These are phyloP conservation scores for Tetranychus piercei DNA, from an alignment of 2,888 invertebrate species.

Conservation along the genomic window DNA sequence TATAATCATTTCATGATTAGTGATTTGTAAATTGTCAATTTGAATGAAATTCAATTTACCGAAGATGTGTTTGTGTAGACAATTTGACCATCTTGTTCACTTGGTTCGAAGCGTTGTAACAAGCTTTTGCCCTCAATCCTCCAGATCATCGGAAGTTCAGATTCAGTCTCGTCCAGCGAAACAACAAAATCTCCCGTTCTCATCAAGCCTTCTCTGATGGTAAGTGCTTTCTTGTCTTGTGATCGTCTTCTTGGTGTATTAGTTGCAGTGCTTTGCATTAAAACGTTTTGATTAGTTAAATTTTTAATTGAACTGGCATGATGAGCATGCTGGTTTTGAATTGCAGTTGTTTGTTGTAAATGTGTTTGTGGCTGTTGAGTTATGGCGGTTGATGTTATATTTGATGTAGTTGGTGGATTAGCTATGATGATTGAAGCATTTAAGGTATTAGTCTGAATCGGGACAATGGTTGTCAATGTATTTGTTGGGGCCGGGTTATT, in stretches of 20 bases:
- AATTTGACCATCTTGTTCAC: constrained; percentile 55
- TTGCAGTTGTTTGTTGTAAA: constrained; percentile 3
- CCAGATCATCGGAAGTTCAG: constrained; percentile 72
- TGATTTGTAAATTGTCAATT: not conserved
- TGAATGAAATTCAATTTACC: constrained; percentile 39
- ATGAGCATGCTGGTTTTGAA: not conserved
- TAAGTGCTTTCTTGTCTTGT: constrained; percentile 21
- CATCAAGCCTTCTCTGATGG: constrained; percentile 23
- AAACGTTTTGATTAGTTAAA: not conserved
- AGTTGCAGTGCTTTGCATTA: constrained; percentile 10
- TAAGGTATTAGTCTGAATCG: not conserved
- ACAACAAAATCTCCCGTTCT: constrained; percentile 60
- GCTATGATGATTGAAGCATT: not conserved
- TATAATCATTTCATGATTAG: not conserved
- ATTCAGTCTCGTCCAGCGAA: constrained; percentile 55
- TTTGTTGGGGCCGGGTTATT: not conserved
- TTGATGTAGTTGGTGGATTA: not conserved
- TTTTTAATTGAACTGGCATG: not conserved
- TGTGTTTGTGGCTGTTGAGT: constrained; percentile 6
- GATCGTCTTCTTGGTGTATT: constrained; percentile 20
- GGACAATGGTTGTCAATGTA: constrained; percentile 1
- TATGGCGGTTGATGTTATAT: not conserved
- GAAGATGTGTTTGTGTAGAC: constrained; percentile 69
- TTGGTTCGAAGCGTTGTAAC: constrained; percentile 47
- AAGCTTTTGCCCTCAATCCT: constrained; percentile 60